Percentiles rank a stretch among this genome's conserved stretches.
Evolutionary conservation across 2,888 invertebrate genomes (phyloP).

Genomic region (Psylliodes chrysocephalus): DNA sequence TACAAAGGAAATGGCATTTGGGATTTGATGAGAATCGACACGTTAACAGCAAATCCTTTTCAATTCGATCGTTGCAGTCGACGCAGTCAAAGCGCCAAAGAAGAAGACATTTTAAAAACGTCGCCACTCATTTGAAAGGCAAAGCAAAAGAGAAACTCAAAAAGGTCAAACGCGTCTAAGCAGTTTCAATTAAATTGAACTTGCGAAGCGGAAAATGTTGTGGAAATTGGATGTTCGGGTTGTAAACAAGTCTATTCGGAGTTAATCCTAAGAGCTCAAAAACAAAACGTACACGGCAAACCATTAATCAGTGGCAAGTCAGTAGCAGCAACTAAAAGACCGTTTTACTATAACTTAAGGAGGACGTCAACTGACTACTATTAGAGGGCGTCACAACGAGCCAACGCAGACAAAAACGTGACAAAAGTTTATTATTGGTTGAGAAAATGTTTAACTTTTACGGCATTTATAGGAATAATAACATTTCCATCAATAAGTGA

Average conservation of each 20-base stretch:
- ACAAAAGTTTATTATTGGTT: too few species aligned
- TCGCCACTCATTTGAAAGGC: background rate
- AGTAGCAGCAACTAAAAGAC: slow-evolving; percentile 13
- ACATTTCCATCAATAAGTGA: too few species aligned
- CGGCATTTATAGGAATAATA: too few species aligned
- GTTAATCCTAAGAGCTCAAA: slow-evolving; percentile 29
- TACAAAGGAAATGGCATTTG: background rate
- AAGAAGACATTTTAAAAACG: slow-evolving; percentile 5
- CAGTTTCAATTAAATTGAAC: slow-evolving; percentile 31
- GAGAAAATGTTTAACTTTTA: too few species aligned
- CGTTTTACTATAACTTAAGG: background rate
- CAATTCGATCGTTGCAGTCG: background rate
- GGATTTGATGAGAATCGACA: background rate
- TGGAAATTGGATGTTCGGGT: slow-evolving; percentile 32
- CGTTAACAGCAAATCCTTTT: background rate
- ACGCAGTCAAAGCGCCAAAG: background rate
- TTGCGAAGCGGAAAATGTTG: slow-evolving; percentile 15
- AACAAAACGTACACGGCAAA: slow-evolving; percentile 21
- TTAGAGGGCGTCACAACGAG: background rate
- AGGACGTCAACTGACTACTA: background rate
- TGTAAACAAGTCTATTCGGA: slow-evolving; percentile 33
- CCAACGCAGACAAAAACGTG: too few species aligned
- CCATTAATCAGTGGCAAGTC: slow-evolving; percentile 31
- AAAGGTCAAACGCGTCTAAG: slow-evolving; percentile 23
- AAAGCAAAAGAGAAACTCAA: background rate